These are phyloP conservation scores for Endomychus coccineus DNA, from an alignment of 2,888 invertebrate genomes.

Conservation along the genomic window DNA sequence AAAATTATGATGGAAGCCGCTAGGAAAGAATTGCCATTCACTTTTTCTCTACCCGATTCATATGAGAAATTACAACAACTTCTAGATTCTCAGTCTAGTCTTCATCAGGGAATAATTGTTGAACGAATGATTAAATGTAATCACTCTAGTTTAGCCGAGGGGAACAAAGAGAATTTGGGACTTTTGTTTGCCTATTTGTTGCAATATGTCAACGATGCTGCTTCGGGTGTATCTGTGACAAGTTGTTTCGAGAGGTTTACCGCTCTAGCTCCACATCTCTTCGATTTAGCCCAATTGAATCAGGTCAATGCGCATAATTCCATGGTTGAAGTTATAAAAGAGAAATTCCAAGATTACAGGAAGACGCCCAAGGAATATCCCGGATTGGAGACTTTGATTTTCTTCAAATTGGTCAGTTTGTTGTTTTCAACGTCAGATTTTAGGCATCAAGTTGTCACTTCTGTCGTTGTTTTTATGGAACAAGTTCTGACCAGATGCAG, in stretches of 20 bases:
- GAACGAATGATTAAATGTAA: constrained; percentile 82
- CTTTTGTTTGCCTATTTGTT: constrained; percentile 68
- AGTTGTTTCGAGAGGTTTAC: constrained; percentile 55
- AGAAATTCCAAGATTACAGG: constrained; percentile 60
- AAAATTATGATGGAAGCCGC: constrained; percentile 50
- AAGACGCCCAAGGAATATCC: constrained; percentile 56
- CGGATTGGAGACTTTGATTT: constrained; percentile 61
- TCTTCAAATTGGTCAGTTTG: constrained; percentile 73
- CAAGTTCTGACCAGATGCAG: constrained; percentile 64
- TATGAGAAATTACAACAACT: constrained; percentile 58
- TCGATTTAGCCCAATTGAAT: constrained; percentile 65
- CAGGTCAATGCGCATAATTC: constrained; percentile 60
- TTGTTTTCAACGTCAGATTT: constrained; percentile 88
- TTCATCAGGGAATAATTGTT: constrained; percentile 63
- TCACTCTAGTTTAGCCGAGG: constrained; percentile 70
- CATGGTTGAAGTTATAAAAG: constrained; percentile 61
- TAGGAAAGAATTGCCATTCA: constrained; percentile 52
- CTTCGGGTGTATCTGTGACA: constrained; percentile 43
- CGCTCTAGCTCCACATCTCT: constrained; percentile 48
- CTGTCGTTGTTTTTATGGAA: constrained; percentile 73
- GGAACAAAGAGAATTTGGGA: constrained; percentile 70
- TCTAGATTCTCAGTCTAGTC: constrained; percentile 52
- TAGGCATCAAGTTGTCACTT: constrained; percentile 81
- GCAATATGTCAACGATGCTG: constrained; percentile 67
- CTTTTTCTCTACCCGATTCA: constrained; percentile 52